Percentiles rank a stretch among this genome's conserved stretches.
Conservation (phyloP, 2,113 vertebrate species). For the Tragulus kanchil region DNA sequence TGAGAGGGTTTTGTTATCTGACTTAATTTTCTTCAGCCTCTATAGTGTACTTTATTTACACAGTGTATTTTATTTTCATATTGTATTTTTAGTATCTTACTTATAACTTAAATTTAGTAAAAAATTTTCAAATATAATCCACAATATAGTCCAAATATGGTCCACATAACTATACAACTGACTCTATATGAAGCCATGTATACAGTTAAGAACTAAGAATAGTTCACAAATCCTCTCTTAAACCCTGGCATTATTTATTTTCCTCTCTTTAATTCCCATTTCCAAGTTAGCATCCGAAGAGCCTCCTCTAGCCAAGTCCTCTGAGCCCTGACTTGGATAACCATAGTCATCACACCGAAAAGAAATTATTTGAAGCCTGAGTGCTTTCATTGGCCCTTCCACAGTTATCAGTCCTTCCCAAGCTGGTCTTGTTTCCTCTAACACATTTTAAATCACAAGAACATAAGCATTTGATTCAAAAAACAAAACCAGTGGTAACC, state of each 20-base stretch:
- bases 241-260: neutral
- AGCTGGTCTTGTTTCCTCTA: neutral
- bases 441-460: neutral
- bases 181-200: neutral
- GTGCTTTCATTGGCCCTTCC: neutral
- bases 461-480: conserved; percentile 35
- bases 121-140: neutral
- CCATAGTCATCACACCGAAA: neutral
- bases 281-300: neutral
- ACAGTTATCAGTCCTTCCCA: neutral
- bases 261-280: neutral
- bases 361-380: neutral
- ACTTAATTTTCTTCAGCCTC: neutral
- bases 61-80: neutral
- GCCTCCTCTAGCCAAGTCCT: neutral
- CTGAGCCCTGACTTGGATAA: conserved; percentile 27
- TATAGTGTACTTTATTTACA: neutral
- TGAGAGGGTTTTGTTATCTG: neutral
- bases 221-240: neutral
- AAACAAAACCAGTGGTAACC: neutral
- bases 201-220: conserved; percentile 15
- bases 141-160: neutral
- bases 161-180: neutral
- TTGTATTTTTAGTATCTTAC: neutral
- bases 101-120: neutral